Evolutionary conservation across 1,140 invertebrate genomes (phyloP).

Genomic region (Pachyrhynchus sulphureomaculatus): DNA sequence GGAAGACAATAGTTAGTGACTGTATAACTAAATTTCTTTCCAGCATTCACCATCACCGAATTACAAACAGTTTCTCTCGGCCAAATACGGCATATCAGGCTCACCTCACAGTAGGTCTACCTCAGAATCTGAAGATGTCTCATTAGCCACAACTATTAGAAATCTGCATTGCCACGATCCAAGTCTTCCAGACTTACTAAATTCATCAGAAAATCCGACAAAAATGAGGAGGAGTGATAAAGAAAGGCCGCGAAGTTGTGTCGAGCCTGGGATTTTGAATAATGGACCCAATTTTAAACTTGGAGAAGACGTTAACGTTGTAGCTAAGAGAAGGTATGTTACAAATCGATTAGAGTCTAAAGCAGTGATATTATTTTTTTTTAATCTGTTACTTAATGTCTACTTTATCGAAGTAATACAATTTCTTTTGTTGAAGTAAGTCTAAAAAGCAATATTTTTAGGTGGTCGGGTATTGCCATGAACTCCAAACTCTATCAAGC

Average conservation of each 20-base stretch:
- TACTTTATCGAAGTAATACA: no score
- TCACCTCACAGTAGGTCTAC: constrained; percentile 57
- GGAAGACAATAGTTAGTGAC: no score
- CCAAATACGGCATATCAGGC: constrained; percentile 56
- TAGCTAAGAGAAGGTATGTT: constrained; percentile 60
- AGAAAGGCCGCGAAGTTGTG: constrained; percentile 67
- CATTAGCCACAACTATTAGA: constrained; percentile 43
- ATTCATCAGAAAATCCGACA: constrained; percentile 57
- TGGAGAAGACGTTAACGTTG: constrained; percentile 58
- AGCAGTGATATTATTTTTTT: no score
- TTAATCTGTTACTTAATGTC: no score
- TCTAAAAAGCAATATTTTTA: no score
- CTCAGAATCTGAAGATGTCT: constrained; percentile 52
- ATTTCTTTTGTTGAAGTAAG: no score
- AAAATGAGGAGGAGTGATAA: constrained; percentile 55
- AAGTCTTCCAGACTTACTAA: constrained; percentile 56
- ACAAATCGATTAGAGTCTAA: no score
- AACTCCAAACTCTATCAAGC: constrained; percentile 69
- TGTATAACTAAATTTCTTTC: constrained; percentile 14
- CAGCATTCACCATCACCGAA: constrained; percentile 35
- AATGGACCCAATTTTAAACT: constrained; percentile 54
- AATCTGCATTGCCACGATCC: constrained; percentile 48
- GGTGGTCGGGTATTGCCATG: constrained; percentile 70
- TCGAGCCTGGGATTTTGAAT: constrained; percentile 57
- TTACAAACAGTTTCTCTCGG: constrained; percentile 57